Evolutionary conservation across 2,797 vertebrate genomes (phyloP).

Genomic region (Anguilla megastoma): DNA sequence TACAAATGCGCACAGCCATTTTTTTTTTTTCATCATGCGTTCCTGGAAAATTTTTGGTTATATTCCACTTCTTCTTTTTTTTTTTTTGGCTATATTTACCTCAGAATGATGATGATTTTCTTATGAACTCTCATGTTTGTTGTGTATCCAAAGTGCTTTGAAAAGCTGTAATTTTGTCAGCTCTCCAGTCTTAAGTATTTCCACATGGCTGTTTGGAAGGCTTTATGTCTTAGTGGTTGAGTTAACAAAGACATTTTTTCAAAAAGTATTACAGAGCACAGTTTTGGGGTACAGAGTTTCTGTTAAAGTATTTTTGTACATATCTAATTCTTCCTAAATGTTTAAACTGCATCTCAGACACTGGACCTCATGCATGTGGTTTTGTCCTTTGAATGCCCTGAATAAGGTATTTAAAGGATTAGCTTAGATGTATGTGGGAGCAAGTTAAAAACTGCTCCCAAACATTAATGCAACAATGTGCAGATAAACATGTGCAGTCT

Average conservation of each 20-base stretch:
- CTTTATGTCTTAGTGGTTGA: neutral
- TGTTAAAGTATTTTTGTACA: neutral
- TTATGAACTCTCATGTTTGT: neutral
- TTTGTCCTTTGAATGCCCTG: neutral
- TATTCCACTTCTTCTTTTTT: neutral
- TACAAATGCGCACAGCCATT: neutral
- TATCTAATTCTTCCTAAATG: neutral
- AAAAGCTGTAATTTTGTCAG: neutral
- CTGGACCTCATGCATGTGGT: neutral
- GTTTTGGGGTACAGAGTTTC: neutral
- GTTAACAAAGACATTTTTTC: neutral
- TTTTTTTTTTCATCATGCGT: neutral
- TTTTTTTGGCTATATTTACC: neutral
- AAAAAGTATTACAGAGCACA: neutral
- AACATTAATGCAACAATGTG: neutral
- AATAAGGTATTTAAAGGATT: neutral
- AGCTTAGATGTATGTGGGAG: no score
- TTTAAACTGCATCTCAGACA: neutral
- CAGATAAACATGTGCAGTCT: neutral
- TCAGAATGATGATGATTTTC: neutral
- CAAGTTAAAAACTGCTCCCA: no score
- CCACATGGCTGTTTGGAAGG: slow-evolving; percentile 4
- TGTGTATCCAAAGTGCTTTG: neutral
- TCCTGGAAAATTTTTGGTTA: no score
- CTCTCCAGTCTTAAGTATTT: neutral